Percentiles rank a stretch among this genome's conserved stretches.
Evolutionary conservation across 1,140 invertebrate species (phyloP).

Genomic region (Lasaia peninsularis): DNA sequence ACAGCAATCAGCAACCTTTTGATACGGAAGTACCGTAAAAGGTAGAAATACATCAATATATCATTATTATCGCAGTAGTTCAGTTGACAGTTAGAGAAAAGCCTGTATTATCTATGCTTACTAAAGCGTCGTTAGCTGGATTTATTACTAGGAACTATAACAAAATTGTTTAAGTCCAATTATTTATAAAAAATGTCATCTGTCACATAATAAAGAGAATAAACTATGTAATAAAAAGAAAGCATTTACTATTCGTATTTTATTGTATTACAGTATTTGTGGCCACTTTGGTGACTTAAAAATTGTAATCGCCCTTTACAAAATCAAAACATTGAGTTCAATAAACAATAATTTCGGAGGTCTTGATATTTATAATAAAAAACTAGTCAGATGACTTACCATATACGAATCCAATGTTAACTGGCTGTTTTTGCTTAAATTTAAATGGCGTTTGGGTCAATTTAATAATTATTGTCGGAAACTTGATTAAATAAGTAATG

Average conservation of each 20-base stretch:
- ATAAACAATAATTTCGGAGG: conserved; percentile 14
- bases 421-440: conserved; percentile 27
- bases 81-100: background rate
- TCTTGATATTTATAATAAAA: conserved; percentile 23
- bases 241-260: too few species aligned
- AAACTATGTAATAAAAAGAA: too few species aligned
- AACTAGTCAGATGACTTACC: conserved; percentile 26
- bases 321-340: conserved; percentile 5
- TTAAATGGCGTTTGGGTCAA: conserved; percentile 26
- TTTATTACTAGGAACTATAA: background rate
- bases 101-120: background rate
- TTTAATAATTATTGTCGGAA: conserved; percentile 24
- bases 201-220: too few species aligned
- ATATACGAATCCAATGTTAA: conserved; percentile 15
- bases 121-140: background rate
- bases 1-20: conserved; percentile 16
- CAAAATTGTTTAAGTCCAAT: background rate
- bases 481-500: conserved; percentile 27
- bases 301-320: background rate
- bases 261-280: too few species aligned
- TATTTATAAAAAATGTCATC: too few species aligned
- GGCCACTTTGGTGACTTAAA: background rate
- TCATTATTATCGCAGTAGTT: background rate
- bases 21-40: conserved; percentile 9
- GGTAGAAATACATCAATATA: conserved; percentile 8